phyloP scores from a whole-genome alignment of 2,888 invertebrate genomes.

The Leptothorax acervorum region DNA sequence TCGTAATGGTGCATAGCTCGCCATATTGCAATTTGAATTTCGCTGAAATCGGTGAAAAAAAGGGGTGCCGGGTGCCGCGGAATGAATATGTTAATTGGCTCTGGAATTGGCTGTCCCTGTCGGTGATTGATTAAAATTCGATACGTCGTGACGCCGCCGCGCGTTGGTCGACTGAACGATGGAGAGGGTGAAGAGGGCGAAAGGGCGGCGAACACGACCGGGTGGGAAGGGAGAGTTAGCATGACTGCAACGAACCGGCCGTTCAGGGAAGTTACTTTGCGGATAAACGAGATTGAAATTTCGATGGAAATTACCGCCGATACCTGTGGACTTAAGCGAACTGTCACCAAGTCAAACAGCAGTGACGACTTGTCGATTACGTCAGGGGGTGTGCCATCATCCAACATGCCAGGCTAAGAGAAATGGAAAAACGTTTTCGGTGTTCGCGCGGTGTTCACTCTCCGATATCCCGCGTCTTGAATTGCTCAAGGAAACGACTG shows the following conservation, averaged over 20 bases:
- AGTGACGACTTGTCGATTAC: slow-evolving; percentile 76
- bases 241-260: slow-evolving; percentile 63
- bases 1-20: slow-evolving; percentile 61
- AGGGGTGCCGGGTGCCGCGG: slow-evolving; percentile 70
- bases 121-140: slow-evolving; percentile 85
- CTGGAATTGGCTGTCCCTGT: slow-evolving; percentile 83
- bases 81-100: slow-evolving; percentile 85
- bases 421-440: slow-evolving; percentile 46
- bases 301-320: slow-evolving; percentile 79
- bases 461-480: slow-evolving; percentile 25
- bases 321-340: slow-evolving; percentile 78
- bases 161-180: slow-evolving; percentile 64
- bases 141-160: slow-evolving; percentile 76
- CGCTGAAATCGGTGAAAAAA: slow-evolving; percentile 74
- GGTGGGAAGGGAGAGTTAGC: slow-evolving; percentile 58
- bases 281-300: slow-evolving; percentile 83
- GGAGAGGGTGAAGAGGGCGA: slow-evolving; percentile 14
- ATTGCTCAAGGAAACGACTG: neutral
- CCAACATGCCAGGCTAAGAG: slow-evolving; percentile 30
- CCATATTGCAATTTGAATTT: slow-evolving; percentile 75
- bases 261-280: slow-evolving; percentile 78
- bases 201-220: slow-evolving; percentile 31
- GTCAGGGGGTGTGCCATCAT: slow-evolving; percentile 50
- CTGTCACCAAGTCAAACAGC: slow-evolving; percentile 80
- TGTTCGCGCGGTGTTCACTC: slow-evolving; percentile 12